These are phyloP conservation scores for Phymastichus coffea DNA, from an alignment of 1,140 invertebrate genomes.

Conservation along the genomic window DNA sequence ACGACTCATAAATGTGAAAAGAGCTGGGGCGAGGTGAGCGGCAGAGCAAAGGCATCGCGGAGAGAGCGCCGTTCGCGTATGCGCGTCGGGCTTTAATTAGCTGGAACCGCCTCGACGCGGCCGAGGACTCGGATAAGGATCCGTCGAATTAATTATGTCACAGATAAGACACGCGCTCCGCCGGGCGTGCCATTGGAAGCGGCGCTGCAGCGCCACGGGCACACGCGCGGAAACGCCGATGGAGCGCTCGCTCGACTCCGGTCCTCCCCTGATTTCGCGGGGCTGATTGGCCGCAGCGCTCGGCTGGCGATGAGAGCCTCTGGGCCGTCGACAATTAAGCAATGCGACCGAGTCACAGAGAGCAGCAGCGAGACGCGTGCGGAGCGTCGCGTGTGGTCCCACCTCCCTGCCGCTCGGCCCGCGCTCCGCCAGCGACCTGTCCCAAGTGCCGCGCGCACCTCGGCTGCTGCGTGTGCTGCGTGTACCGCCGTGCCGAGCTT, in stretches of 20 bases:
- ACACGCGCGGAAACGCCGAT: not conserved
- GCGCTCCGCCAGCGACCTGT: slow-evolving; percentile 32
- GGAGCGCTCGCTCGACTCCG: too few species aligned
- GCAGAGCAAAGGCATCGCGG: not conserved
- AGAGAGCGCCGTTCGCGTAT: not conserved
- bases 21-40: too few species aligned
- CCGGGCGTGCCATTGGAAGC: slow-evolving; percentile 31
- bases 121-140: slow-evolving; percentile 51
- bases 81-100: slow-evolving; percentile 51
- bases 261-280: too few species aligned
- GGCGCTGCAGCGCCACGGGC: not conserved
- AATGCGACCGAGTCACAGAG: slow-evolving; percentile 54
- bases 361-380: slow-evolving; percentile 52
- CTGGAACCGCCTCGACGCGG: slow-evolving; percentile 45
- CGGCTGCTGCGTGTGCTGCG: slow-evolving; percentile 2
- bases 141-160: slow-evolving; percentile 54
- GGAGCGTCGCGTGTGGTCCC: slow-evolving; percentile 58
- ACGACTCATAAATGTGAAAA: slow-evolving; percentile 21
- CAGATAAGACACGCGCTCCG: slow-evolving; percentile 47
- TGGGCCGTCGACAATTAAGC: slow-evolving; percentile 58
- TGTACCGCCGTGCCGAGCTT: not conserved
- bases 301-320: slow-evolving; percentile 47
- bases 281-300: not conserved
- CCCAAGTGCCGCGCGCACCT: slow-evolving; percentile 32
- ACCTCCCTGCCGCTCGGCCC: slow-evolving; percentile 46